Base-by-base conservation (phyloP, 53 echinoderm and acorn worm genomes). In the Echinometra lucunter region DNA sequence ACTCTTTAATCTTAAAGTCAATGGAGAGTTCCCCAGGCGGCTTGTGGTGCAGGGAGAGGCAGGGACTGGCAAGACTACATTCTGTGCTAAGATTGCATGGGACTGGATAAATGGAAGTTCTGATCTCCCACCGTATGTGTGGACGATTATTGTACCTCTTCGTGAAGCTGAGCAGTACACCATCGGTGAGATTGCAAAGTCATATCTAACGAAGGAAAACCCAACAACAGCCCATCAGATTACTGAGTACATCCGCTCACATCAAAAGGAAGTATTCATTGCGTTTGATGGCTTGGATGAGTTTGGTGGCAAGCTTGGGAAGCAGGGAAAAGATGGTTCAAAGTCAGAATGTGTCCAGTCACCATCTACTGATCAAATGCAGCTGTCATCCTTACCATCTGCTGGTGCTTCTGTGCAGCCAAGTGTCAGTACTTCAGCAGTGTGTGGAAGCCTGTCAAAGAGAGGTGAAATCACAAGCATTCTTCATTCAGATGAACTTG, bases 21-120 rank as follows among this genome's bases (percentile, higher is more conserved):
- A 87, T 44, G 87, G 47, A 87, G 87, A 45, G n/a, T 87, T 87
- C n/a, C 87, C 87, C 9, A 87, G 9, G 17, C 45, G 87, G 44
- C 2, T 87, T n/a, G 6, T 87, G 87, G 42, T 83, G 2, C 42
- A 83, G 83, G 83, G 83, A 44, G 44, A 83, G 89, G 89, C 27
- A 19, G 74, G 75, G 19, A 38, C 40, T 75, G 75, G 75, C 5
- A 75, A 75, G 40, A 75, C 75, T 37, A 75, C 75, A 75, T 37
- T 75, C 37, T 75, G 37, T 35, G 25, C 75, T 40, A 75, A 40
- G 40, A 75, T 89, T 30, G 89, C 38, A 10, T 89, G 89, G 89
- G 89, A 58, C 37, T 89, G 89, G 89, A 37, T 58, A 18, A 18
- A 1, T 53, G 88, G 27, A 11, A 25, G 45, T 38, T 16, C 57